Evolutionary conservation across 92 coral and sea anemone species (phyloP).

Genomic region (Siderastrea siderea): DNA sequence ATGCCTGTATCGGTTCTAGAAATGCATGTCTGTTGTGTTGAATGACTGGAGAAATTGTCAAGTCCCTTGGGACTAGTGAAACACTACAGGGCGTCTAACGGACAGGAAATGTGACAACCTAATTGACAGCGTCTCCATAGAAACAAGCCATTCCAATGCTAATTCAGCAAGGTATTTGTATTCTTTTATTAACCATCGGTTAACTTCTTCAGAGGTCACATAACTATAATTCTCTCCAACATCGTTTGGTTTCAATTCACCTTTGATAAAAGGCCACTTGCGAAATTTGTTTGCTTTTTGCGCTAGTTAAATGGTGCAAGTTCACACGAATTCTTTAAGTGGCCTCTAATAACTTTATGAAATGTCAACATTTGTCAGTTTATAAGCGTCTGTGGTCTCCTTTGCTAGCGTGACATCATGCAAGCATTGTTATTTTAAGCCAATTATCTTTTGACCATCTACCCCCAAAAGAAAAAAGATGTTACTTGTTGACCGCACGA

Average conservation of each 20-base stretch:
- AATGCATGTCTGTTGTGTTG: conserved; percentile 36
- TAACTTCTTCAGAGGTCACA: conserved; percentile 17
- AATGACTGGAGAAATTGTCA: conserved; percentile 52
- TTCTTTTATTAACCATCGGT: conserved; percentile 5
- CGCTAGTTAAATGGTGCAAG: not conserved
- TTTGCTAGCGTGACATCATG: conserved; percentile 39
- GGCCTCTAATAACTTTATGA: conserved; percentile 30
- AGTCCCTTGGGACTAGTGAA: conserved; percentile 61
- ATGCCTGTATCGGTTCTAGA: conserved; percentile 57
- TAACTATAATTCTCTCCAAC: conserved; percentile 25
- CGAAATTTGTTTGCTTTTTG: conserved; percentile 16
- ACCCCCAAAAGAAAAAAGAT: conserved; percentile 12
- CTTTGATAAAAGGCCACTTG: not conserved
- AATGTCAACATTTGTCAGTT: conserved; percentile 55
- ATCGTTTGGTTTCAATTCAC: conserved; percentile 10
- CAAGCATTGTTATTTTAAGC: conserved; percentile 22
- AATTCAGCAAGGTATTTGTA: conserved; percentile 69
- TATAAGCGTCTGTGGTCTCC: conserved; percentile 16
- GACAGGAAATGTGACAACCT: conserved; percentile 78
- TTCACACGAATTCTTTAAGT: conserved; percentile 26
- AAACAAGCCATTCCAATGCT: conserved; percentile 85
- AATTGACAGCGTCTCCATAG: conserved; percentile 90
- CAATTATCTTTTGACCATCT: conserved; percentile 16
- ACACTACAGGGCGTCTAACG: conserved; percentile 51
- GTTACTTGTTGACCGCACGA: conserved; percentile 8